Evolutionary conservation across 2,113 vertebrate species (phyloP).

Genomic region (Thryonomys swinderianus): DNA sequence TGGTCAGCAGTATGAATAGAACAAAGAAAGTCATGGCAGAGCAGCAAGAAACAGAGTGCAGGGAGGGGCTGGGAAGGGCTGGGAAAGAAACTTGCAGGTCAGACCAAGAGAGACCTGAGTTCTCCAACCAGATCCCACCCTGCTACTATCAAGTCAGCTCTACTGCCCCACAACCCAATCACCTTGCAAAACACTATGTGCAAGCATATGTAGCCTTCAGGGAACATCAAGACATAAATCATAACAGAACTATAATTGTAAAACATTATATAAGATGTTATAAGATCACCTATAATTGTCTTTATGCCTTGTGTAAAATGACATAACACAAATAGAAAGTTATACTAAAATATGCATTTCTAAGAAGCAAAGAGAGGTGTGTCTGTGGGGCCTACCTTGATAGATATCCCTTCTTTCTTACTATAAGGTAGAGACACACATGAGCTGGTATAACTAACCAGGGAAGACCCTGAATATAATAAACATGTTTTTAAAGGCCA

Average conservation of each 20-base stretch:
- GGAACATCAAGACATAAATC: neutral
- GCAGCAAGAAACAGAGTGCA: neutral
- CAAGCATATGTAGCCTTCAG: neutral
- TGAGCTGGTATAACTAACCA: neutral
- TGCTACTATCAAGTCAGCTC: neutral
- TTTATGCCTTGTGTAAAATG: conserved; percentile 18
- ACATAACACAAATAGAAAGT: conserved; percentile 18
- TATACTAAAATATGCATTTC: conserved; percentile 39
- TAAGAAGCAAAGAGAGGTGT: conserved; percentile 1
- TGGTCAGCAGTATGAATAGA: neutral
- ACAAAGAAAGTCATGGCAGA: neutral
- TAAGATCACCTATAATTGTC: neutral
- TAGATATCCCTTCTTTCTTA: neutral
- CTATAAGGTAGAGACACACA: neutral
- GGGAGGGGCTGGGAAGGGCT: neutral
- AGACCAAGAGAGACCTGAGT: neutral
- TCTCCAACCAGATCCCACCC: neutral
- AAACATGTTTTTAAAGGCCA: conserved; percentile 10
- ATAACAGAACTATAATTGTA: neutral
- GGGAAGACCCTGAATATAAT: neutral
- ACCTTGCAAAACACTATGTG: neutral
- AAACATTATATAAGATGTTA: neutral
- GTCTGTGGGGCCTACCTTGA: neutral
- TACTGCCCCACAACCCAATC: neutral
- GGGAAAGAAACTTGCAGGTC: neutral